Evolutionary conservation across 2,797 vertebrate species (phyloP).

Genomic region (Aplochiton taeniatus): DNA sequence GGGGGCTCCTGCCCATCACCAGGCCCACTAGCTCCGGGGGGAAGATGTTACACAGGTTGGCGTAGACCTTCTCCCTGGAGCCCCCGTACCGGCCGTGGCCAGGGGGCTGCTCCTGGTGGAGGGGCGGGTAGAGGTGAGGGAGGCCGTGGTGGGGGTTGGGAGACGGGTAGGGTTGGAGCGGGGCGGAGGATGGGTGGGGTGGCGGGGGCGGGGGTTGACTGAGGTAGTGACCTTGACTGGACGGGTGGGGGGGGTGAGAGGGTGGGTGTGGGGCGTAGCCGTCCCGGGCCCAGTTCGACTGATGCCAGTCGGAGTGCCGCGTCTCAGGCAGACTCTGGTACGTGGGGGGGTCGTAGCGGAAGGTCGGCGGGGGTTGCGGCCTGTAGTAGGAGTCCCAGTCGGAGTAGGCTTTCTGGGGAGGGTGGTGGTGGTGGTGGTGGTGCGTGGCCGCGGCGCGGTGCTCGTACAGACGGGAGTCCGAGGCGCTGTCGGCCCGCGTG

Average conservation of each 20-base stretch:
- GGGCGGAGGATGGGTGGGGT: constrained; percentile 5
- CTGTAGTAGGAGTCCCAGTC: constrained; percentile 88
- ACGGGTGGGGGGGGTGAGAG: constrained; percentile 62
- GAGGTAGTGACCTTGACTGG: constrained; percentile 55
- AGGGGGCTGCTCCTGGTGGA: constrained; percentile 73
- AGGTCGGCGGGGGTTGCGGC: constrained; percentile 74
- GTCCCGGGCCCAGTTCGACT: constrained; percentile 70
- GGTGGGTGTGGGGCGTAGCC: constrained; percentile 57
- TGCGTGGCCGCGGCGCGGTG: constrained; percentile 62
- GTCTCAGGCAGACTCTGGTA: constrained; percentile 91
- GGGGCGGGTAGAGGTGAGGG: constrained; percentile 23
- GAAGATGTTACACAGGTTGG: constrained; percentile 97
- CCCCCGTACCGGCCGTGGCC: constrained; percentile 74
- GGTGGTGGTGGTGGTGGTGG: constrained; percentile 52
- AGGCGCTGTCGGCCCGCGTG: constrained; percentile 84
- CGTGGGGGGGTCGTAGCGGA: constrained; percentile 82
- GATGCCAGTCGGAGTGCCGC: constrained; percentile 84
- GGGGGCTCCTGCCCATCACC: constrained; percentile 93
- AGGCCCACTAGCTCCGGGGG: constrained; percentile 89
- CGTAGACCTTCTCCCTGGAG: constrained; percentile 86
- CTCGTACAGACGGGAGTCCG: constrained; percentile 88
- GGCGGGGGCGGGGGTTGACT: constrained; percentile 36
- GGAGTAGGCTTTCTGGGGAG: constrained; percentile 78
- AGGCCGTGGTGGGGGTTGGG: constrained; percentile 18
- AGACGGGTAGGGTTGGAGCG: constrained; percentile 25